These are phyloP conservation scores for Anarsia innoxiella DNA, from an alignment of 2,888 invertebrate species.

Conservation along the genomic window DNA sequence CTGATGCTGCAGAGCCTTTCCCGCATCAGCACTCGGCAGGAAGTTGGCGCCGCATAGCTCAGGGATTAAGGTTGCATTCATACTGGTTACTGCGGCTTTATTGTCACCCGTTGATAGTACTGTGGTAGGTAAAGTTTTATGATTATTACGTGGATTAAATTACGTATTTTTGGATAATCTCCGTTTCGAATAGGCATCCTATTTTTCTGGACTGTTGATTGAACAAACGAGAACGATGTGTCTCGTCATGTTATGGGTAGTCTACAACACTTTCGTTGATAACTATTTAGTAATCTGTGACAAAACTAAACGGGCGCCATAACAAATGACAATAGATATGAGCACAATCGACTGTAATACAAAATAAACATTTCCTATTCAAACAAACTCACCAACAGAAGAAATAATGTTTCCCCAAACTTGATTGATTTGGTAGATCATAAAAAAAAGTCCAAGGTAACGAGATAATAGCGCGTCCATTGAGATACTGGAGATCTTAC, in stretches of 20 bases:
- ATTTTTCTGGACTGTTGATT: no score
- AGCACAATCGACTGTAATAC: no score
- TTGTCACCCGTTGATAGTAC: constrained; percentile 60
- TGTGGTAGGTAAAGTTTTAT: constrained; percentile 25
- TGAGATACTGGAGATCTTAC: constrained; percentile 8
- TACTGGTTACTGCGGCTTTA: constrained; percentile 49
- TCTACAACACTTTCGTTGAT: no score
- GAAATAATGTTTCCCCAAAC: constrained; percentile 82
- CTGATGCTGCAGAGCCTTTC: constrained; percentile 62
- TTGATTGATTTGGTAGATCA: constrained; percentile 81
- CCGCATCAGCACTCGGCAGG: constrained; percentile 58
- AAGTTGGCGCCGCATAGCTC: constrained; percentile 70
- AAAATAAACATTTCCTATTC: neutral
- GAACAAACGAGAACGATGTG: no score
- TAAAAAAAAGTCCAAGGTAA: constrained; percentile 83
- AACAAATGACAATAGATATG: no score
- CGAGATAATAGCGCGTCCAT: constrained; percentile 53
- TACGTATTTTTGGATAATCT: no score
- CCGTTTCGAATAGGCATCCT: no score
- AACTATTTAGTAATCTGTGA: no score
- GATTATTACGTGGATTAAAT: no score
- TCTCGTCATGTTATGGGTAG: no score
- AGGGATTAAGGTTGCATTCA: constrained; percentile 51
- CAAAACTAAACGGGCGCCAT: no score
- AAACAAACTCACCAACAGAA: constrained; percentile 59